These are phyloP conservation scores for Pipra filicauda DNA, from an alignment of 2,113 vertebrate species.

Conservation along the genomic window DNA sequence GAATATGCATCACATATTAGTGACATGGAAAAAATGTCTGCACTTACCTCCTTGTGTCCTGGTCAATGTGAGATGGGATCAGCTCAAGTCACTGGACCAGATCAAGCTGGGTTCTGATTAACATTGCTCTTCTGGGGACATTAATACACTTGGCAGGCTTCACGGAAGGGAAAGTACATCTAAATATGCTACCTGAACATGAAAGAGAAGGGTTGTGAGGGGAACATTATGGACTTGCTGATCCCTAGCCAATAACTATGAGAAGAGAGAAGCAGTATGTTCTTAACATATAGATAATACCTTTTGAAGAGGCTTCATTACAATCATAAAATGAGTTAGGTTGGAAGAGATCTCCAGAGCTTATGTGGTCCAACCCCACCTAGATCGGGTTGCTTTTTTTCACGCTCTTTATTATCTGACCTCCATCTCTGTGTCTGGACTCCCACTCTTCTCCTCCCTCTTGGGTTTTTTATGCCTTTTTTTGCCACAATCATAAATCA, in stretches of 20 bases:
- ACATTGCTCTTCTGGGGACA: rapidly evolving
- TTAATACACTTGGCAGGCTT: background rate
- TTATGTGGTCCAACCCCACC: background rate
- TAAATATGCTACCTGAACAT: background rate
- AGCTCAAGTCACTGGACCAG: background rate
- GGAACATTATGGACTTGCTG: background rate
- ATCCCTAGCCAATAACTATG: background rate
- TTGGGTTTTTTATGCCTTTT: background rate
- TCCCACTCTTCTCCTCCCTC: background rate
- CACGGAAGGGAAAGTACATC: background rate
- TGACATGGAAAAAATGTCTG: background rate
- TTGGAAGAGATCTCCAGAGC: background rate
- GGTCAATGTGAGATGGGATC: background rate
- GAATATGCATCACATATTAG: background rate
- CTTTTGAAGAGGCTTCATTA: background rate
- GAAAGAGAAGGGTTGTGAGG: background rate
- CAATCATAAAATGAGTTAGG: background rate
- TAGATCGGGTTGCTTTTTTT: background rate
- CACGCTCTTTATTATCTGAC: background rate
- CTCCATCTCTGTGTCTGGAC: background rate
- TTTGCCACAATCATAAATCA: background rate
- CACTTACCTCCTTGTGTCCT: background rate
- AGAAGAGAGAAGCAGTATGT: background rate
- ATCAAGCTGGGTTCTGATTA: background rate
- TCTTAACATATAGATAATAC: background rate